Conservation (phyloP, 2,888 invertebrate species). For the Ctenicera cuprea region DNA sequence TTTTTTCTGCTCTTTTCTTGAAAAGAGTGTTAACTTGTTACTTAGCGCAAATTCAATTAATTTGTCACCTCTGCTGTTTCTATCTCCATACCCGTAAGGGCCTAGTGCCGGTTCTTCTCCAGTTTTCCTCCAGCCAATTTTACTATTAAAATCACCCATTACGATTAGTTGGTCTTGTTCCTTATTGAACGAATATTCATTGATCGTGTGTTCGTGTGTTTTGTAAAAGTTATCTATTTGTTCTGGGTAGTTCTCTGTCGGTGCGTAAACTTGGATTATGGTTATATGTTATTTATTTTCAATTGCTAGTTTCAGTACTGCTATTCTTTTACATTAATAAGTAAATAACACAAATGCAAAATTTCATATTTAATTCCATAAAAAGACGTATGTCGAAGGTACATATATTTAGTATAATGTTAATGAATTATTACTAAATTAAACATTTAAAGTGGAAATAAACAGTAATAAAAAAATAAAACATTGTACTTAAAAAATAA, state of each 20-base stretch:
- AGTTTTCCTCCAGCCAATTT: slow-evolving; percentile 17
- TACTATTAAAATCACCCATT: slow-evolving; percentile 10
- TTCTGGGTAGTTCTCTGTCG: background rate
- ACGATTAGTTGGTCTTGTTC: slow-evolving; percentile 1
- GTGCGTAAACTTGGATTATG: slow-evolving; percentile 6
- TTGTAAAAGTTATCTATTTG: background rate
- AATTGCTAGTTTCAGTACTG: background rate
- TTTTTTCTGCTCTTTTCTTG: slow-evolving; percentile 1
- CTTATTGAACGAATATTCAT: background rate
- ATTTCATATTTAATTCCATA: too few species aligned
- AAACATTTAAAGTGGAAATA: too few species aligned
- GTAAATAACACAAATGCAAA: too few species aligned
- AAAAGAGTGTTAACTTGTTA: slow-evolving; percentile 15
- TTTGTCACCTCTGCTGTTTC: background rate
- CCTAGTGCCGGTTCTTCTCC: background rate
- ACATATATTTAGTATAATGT: too few species aligned
- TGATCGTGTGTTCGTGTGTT: background rate
- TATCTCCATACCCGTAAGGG: slow-evolving; percentile 2
- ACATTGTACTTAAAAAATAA: too few species aligned
- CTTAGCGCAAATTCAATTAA: slow-evolving; percentile 13
- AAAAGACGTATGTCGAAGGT: too few species aligned
- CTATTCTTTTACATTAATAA: too few species aligned
- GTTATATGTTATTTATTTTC: slow-evolving; percentile 14
- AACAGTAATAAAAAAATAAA: too few species aligned
- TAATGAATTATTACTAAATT: too few species aligned